Base-by-base conservation (phyloP, 2,113 vertebrate species). In the Tachuris rubrigastra region DNA sequence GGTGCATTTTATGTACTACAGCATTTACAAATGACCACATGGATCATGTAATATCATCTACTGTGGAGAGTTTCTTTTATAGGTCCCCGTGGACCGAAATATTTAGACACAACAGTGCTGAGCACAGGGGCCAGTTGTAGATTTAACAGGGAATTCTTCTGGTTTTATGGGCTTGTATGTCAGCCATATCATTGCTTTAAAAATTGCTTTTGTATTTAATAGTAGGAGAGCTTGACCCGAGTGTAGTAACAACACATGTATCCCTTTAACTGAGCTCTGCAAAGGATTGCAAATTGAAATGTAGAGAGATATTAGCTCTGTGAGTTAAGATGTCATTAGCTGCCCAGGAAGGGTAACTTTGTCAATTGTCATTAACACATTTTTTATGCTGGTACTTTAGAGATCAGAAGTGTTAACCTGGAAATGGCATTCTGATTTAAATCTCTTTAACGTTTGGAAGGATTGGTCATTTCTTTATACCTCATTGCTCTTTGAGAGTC, bases 11-110 rank as follows among this genome's bases (percentile, higher is more conserved):
- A 81, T 85, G 69, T 89, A 79, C 44, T 92, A 55, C 62, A 84
- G 69, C 49, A 22, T 92, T 97, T 94, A 95, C 83, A 96, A 95
- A 96, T 97, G 96, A 94, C 92, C 96, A 87, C 88, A 94, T 18
- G 77, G 88, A 93, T 90, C 0, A 0, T 90, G 90, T 90, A 95
- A 96, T 93, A 96, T 89, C 84, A 95, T 93, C 92, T 87, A 73
- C 92, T 87, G 90, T 27, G 49, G 69, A 85, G 82, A 94, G 69
- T 52, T 93, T 92, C 86, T 76, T 93, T 96, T 93, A 96, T 87
- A 85, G 80, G 41, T 85, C 95, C 92, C 96, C 3, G 2, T 50
- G 69, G 93, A 62, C 56, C 53, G 56, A 86, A 95, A 84, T 82
- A 53, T 92, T 96, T 93, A 96, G 92, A 92, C 44, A 89, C 47